Evolutionary conservation across 2,888 invertebrate genomes (phyloP).

Genomic region (Scaptomyza cyrtandrae): DNA sequence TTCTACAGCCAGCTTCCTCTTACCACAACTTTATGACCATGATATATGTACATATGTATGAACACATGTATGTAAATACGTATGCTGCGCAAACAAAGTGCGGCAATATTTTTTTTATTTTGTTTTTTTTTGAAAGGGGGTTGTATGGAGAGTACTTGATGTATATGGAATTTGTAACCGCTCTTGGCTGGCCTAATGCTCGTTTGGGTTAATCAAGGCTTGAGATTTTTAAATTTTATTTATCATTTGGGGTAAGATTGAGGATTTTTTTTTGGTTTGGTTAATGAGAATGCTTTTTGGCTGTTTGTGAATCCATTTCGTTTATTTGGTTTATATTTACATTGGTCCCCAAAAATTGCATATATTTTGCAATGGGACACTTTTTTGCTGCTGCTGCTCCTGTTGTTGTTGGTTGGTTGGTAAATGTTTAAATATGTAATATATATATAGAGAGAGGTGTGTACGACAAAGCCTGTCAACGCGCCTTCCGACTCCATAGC

Average conservation of each 20-base stretch:
- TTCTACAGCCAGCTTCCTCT: constrained; percentile 19
- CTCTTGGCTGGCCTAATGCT: constrained; percentile 56
- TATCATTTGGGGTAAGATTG: constrained; percentile 62
- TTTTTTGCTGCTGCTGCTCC: constrained; percentile 18
- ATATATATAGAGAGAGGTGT: constrained; percentile 50
- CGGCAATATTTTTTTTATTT: constrained; percentile 7
- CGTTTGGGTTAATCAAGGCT: constrained; percentile 75
- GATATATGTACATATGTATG: constrained; percentile 24
- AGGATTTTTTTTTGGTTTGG: constrained; percentile 14
- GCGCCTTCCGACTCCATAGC: constrained; percentile 36
- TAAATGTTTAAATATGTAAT: constrained; percentile 72
- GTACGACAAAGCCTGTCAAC: constrained; percentile 27
- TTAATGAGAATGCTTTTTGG: constrained; percentile 48
- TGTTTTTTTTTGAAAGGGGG: neutral
- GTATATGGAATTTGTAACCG: constrained; percentile 33
- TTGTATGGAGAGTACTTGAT: constrained; percentile 10
- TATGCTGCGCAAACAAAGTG: constrained; percentile 33
- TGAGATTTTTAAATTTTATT: constrained; percentile 75
- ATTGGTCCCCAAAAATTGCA: constrained; percentile 52
- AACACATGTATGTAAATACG: constrained; percentile 14
- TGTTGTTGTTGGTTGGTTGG: constrained; percentile 30
- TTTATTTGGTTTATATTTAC: constrained; percentile 70
- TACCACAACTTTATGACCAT: neutral
- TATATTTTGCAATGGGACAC: constrained; percentile 74
- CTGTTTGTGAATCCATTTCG: constrained; percentile 59